phyloP scores from a whole-genome alignment of 37 sponge, comb jelly and placozoan genomes.

The Spongilla lacustris region DNA sequence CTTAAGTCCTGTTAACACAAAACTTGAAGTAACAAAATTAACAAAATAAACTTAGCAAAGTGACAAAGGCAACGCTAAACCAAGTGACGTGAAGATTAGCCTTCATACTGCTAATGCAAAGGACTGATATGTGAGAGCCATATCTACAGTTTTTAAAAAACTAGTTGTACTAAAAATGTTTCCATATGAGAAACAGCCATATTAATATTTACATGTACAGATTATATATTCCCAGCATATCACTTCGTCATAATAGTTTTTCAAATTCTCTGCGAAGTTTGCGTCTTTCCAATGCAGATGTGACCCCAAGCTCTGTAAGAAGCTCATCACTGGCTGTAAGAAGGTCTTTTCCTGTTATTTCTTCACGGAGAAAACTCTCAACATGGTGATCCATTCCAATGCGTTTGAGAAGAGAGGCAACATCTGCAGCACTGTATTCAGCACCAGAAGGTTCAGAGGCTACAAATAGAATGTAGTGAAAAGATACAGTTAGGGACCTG shows the following conservation, averaged over 20 bases:
- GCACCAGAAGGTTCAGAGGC: not conserved
- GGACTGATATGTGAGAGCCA: no score
- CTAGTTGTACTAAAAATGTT: no score
- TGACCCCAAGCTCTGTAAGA: not conserved
- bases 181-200: no score
- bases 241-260: not conserved
- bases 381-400: not conserved
- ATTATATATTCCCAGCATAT: no score
- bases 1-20: no score
- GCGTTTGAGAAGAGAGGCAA: not conserved
- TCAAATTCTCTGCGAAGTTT: not conserved
- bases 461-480: not conserved
- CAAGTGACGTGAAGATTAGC: no score
- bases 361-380: not conserved
- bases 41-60: no score
- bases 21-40: no score
- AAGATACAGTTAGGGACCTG: not conserved
- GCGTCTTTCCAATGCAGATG: not conserved
- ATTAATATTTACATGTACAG: no score
- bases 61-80: no score
- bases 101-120: no score
- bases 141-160: no score
- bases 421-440: not conserved
- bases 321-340: not conserved
- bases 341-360: not conserved